Conservation (phyloP, 2,797 vertebrate genomes). For the Zalophus californianus region DNA sequence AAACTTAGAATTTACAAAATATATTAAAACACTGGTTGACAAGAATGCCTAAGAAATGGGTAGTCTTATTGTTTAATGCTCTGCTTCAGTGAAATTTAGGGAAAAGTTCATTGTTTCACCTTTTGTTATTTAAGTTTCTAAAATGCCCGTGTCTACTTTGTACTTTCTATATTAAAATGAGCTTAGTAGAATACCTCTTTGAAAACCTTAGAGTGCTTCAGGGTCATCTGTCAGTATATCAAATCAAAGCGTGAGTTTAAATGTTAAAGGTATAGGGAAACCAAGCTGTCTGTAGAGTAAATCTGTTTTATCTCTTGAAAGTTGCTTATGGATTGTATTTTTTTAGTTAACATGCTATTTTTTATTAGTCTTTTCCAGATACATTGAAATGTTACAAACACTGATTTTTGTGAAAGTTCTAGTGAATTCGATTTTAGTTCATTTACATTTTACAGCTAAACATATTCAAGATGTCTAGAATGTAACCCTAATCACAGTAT, state of each 20-base stretch:
- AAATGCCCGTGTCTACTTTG: not conserved
- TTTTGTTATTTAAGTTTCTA: constrained; percentile 27
- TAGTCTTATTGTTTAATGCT: constrained; percentile 34
- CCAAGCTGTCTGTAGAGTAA: not conserved
- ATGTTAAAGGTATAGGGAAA: not conserved
- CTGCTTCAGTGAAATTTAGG: constrained; percentile 30
- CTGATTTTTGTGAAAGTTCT: not conserved
- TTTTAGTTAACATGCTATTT: not conserved
- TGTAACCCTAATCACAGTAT: not conserved
- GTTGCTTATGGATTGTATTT: not conserved
- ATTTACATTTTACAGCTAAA: constrained; percentile 1
- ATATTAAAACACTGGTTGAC: constrained; percentile 35
- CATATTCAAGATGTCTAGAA: not conserved
- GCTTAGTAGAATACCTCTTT: not conserved
- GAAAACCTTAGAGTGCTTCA: not conserved
- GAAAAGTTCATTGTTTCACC: not conserved
- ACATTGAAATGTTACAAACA: constrained; percentile 1
- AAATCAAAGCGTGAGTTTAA: not conserved
- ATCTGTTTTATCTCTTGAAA: not conserved
- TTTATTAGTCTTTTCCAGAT: not conserved
- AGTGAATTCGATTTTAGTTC: constrained; percentile 8
- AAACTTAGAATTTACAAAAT: constrained; percentile 27
- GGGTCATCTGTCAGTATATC: not conserved
- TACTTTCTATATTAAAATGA: not conserved
- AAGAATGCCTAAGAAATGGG: constrained; percentile 5